A percentile compares a stretch with the other conserved stretches of the same genome.
Conservation (phyloP, 1,140 invertebrate species). For the Berghia stephanieae region DNA sequence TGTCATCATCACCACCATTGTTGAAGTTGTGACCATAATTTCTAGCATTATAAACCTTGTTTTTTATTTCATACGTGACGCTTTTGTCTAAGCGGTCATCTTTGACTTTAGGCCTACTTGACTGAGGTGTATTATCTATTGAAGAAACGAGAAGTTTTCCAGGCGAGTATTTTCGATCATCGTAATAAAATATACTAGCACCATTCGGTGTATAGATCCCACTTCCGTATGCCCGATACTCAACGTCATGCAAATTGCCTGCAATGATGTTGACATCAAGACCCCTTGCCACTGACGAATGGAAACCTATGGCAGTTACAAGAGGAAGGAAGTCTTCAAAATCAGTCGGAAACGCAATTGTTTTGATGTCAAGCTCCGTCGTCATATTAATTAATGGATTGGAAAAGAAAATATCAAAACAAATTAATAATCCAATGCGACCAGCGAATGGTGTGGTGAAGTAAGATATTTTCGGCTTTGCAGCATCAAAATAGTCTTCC, state of each 20-base stretch:
- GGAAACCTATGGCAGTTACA: slow-evolving; percentile 69
- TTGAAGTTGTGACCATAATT: background rate
- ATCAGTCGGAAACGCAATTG: slow-evolving; percentile 76
- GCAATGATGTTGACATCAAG: slow-evolving; percentile 72
- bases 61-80: too few relatives aligned
- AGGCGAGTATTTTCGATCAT: slow-evolving; percentile 4
- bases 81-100: too few relatives aligned
- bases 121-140: too few relatives aligned
- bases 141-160: slow-evolving; percentile 3
- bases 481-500: slow-evolving; percentile 72
- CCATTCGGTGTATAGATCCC: slow-evolving; percentile 67
- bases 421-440: slow-evolving; percentile 80
- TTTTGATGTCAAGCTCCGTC: slow-evolving; percentile 65
- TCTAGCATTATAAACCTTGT: too few relatives aligned
- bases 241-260: slow-evolving; percentile 69
- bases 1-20: background rate
- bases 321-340: slow-evolving; percentile 80
- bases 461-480: slow-evolving; percentile 39
- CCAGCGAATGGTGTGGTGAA: slow-evolving; percentile 81
- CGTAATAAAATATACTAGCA: slow-evolving; percentile 37
- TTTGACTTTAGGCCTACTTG: too few relatives aligned
- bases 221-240: slow-evolving; percentile 69
- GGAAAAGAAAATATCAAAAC: slow-evolving; percentile 77
- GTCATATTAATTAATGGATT: slow-evolving; percentile 71
- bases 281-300: slow-evolving; percentile 69